Conservation (phyloP, 2,797 vertebrate genomes). For the Serranus cabrilla region DNA sequence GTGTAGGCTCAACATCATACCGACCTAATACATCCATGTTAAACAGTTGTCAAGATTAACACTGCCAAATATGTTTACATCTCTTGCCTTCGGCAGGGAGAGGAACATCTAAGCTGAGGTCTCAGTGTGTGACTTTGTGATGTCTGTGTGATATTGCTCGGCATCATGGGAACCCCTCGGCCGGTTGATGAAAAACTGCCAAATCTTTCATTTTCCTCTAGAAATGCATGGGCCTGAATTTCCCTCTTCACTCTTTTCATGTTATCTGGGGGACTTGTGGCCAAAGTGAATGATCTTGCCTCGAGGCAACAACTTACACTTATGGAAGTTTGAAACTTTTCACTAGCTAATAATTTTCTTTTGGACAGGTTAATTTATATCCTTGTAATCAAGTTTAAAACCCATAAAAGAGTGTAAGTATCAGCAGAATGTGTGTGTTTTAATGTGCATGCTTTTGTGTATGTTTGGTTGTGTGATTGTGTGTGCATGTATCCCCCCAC, state of each 20-base stretch:
- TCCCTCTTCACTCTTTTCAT: slow-evolving; percentile 59
- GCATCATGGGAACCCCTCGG: slow-evolving; percentile 57
- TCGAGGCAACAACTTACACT: slow-evolving; percentile 60
- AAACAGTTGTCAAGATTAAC: slow-evolving; percentile 87
- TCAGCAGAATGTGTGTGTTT: slow-evolving; percentile 45
- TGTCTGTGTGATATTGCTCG: slow-evolving; percentile 59
- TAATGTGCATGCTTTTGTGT: slow-evolving; percentile 56
- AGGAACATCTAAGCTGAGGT: slow-evolving; percentile 64
- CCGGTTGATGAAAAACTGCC: slow-evolving; percentile 63
- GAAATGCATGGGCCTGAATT: slow-evolving; percentile 40
- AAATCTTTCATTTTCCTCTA: slow-evolving; percentile 59
- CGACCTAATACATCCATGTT: slow-evolving; percentile 82
- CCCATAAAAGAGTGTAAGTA: slow-evolving; percentile 60
- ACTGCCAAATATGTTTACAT: slow-evolving; percentile 80
- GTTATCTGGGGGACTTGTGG: slow-evolving; percentile 64
- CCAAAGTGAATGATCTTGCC: slow-evolving; percentile 72
- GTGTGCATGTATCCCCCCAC: slow-evolving; percentile 30
- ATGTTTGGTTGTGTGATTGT: slow-evolving; percentile 48
- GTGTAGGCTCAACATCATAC: slow-evolving; percentile 77
- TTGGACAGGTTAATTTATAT: slow-evolving; percentile 69
- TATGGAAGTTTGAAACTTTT: slow-evolving; percentile 66
- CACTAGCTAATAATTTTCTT: slow-evolving; percentile 57
- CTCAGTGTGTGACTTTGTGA: slow-evolving; percentile 55
- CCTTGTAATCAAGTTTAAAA: slow-evolving; percentile 70
- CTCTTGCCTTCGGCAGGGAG: slow-evolving; percentile 64